Percentiles rank a stretch among this genome's conserved stretches.
These are phyloP conservation scores for Sebastes matsubarae DNA, from an alignment of 2,797 vertebrate species.

Conservation along the genomic window DNA sequence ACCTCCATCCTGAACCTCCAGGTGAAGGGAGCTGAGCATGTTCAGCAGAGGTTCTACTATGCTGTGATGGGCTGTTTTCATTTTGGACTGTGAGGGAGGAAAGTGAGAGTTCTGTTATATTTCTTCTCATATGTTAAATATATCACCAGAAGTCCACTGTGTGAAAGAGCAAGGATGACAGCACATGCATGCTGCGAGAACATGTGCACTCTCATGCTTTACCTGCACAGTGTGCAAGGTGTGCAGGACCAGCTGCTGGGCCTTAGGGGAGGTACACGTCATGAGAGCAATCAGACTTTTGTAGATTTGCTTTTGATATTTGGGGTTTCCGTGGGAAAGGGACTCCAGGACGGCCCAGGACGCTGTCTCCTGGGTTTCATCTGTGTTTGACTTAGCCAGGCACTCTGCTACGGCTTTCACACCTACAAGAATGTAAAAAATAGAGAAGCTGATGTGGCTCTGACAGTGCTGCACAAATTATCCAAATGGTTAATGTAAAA, in stretches of 20 bases:
- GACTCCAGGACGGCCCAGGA: conserved; percentile 79
- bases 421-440: conserved; percentile 65
- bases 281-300: conserved; percentile 83
- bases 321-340: conserved; percentile 81
- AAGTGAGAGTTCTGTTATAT: background rate
- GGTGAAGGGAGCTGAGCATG: conserved; percentile 77
- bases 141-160: background rate
- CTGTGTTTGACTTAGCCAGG: conserved; percentile 76
- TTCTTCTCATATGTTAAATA: background rate
- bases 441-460: background rate
- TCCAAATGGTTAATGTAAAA: background rate
- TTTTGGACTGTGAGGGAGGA: conserved; percentile 62
- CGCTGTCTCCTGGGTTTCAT: conserved; percentile 78
- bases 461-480: background rate
- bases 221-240: conserved; percentile 81
- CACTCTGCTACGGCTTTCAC: conserved; percentile 81
- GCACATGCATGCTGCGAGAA: background rate
- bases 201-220: background rate
- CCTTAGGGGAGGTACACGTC: conserved; percentile 72
- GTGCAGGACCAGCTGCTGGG: conserved; percentile 83
- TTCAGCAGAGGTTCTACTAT: conserved; percentile 80
- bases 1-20: conserved; percentile 87
- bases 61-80: conserved; percentile 69
- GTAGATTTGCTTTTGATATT: conserved; percentile 86
- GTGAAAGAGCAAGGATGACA: background rate